Base-by-base conservation (phyloP, 2,888 invertebrate species). In the Ptycholaimellus sp. region DNA sequence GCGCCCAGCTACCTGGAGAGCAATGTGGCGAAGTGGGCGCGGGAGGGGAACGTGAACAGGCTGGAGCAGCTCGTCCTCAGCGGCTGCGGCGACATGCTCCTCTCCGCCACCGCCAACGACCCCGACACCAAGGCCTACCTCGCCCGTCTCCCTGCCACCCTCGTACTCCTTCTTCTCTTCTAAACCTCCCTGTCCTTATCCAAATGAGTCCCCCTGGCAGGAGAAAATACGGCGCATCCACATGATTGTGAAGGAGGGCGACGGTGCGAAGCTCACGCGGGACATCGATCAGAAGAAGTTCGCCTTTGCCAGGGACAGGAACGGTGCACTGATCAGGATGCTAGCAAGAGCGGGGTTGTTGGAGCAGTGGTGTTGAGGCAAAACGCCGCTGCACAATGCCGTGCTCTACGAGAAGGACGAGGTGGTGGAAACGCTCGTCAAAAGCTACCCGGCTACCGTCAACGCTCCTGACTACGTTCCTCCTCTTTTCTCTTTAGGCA, bases 1-100 rank as follows among this genome's bases (percentile, higher is more conserved):
- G 56, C 56, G n/a, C 55, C 57, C 19, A 50, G 49, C 35, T 56
- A 58, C 38, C 41, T 59, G 43, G 51, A 59, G 42, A 76, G 82
- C 46, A 82, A 80, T 56, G 82, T 87, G 45, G 68, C 83, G 48
- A 83, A 83, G 66, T 87, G 85, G 85, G 80, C 83, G 51, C 80
- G 83, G 60, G 82, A 83, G 60, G 72, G 77, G 59, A 80, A 83
- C 61, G 70, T 83, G 58, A 71, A 71, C 35, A 74, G 76, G 48
- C 65, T 83, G 49, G 80, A 82, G 61, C 74, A 76, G 53, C 76
- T 82, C 3, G 68, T 83, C 36, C 78, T 82, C 76, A 77, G 77
- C 52, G 83, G 85, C 0, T 77, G 82, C 54, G 85, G 83, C 1
- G 69, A 74, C 40, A 71, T 76, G 35, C 40, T 56, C n/a, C 43